Conservation (phyloP, 2,888 invertebrate species). For the Encarsia formosa region DNA sequence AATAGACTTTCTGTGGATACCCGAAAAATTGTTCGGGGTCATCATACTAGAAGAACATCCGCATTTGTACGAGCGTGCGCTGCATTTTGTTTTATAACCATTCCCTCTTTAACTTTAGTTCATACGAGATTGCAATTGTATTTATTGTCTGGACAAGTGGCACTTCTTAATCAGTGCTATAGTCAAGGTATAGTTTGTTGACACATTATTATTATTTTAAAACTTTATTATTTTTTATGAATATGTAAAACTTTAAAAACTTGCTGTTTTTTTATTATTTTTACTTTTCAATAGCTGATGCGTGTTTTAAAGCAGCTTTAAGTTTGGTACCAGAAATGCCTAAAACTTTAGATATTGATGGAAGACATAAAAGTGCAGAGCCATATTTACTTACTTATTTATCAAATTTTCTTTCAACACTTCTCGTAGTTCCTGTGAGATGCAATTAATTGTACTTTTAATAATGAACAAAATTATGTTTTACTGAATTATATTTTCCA, state of each 20-base stretch:
- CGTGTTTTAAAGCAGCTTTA: slow-evolving; percentile 87
- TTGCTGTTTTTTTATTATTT: neutral
- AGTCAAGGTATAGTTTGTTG: slow-evolving; percentile 72
- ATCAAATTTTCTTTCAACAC: slow-evolving; percentile 75
- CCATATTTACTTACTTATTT: slow-evolving; percentile 66
- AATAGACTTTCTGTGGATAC: slow-evolving; percentile 73
- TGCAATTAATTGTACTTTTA: slow-evolving; percentile 5
- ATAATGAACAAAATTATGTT: neutral
- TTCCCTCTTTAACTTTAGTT: slow-evolving; percentile 87
- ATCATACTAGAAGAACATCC: slow-evolving; percentile 74
- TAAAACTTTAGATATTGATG: slow-evolving; percentile 66
- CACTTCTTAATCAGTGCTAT: slow-evolving; percentile 82
- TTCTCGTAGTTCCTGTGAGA: slow-evolving; percentile 76
- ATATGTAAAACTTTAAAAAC: neutral
- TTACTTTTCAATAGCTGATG: slow-evolving; percentile 67
- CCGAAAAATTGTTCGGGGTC: slow-evolving; percentile 65
- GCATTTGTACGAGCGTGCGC: slow-evolving; percentile 91
- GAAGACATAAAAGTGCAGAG: slow-evolving; percentile 70
- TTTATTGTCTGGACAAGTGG: slow-evolving; percentile 82
- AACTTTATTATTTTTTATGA: neutral
- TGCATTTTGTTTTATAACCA: slow-evolving; percentile 93
- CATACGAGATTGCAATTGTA: slow-evolving; percentile 78
- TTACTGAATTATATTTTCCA: slow-evolving; percentile 49
- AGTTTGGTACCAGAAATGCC: slow-evolving; percentile 76
- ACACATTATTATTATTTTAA: neutral